Conservation (phyloP, 2,888 invertebrate genomes). For the Diogma glabrata region DNA sequence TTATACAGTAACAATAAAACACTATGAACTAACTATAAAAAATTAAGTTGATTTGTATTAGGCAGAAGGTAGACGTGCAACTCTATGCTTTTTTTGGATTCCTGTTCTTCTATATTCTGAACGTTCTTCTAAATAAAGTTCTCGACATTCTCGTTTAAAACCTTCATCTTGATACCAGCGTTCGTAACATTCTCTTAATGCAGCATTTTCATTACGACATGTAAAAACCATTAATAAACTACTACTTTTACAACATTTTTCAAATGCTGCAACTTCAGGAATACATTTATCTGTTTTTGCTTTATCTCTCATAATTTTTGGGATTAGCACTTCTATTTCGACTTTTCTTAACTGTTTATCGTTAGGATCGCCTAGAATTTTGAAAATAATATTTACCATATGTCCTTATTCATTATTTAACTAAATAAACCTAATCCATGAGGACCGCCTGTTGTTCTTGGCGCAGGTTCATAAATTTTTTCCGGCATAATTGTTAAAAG, state of each 20-base stretch:
- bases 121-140: conserved; percentile 71
- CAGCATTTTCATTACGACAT: conserved; percentile 60
- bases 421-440: not conserved
- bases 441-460: conserved; percentile 4
- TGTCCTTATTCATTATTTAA: not conserved
- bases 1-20: no score
- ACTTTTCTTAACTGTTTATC: conserved; percentile 75
- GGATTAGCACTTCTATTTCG: conserved; percentile 78
- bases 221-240: conserved; percentile 58
- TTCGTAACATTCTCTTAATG: conserved; percentile 56
- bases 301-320: conserved; percentile 76
- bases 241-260: conserved; percentile 58
- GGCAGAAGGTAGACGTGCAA: not conserved
- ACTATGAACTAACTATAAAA: not conserved
- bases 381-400: not conserved
- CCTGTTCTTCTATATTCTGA: conserved; percentile 75
- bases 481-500: no score
- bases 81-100: conserved; percentile 42
- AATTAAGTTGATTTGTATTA: not conserved
- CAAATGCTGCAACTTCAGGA: conserved; percentile 57
- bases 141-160: conserved; percentile 59
- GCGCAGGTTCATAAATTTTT: no score
- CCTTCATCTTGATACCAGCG: conserved; percentile 67
- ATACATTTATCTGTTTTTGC: conserved; percentile 69
- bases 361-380: conserved; percentile 65